Evolutionary conservation across 2,888 invertebrate species (phyloP).

Genomic region (Eurytoma adleriae): DNA sequence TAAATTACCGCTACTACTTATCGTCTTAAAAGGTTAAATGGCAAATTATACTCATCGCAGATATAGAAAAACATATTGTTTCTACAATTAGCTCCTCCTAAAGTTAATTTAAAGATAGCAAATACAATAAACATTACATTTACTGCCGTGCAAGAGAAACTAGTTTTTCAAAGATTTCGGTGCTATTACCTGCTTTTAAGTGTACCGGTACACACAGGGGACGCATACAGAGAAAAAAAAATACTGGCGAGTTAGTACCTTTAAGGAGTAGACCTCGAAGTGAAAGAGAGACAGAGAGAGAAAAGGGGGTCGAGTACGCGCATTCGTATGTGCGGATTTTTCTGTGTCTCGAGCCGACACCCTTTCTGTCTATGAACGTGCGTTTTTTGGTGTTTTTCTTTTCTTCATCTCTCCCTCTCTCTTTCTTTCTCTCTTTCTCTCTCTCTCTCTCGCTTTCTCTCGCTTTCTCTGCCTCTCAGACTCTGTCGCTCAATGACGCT

Average conservation of each 20-base stretch:
- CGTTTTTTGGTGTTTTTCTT: constrained; percentile 3
- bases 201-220: background rate
- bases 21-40: too few species aligned
- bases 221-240: background rate
- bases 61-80: background rate
- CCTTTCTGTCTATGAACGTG: constrained; percentile 13
- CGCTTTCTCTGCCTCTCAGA: constrained; percentile 3
- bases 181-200: constrained; percentile 5
- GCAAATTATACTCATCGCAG: too few species aligned
- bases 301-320: constrained; percentile 38
- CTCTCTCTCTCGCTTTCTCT: background rate
- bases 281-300: constrained; percentile 21
- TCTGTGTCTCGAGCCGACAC: background rate
- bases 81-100: background rate
- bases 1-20: too few species aligned
- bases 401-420: constrained; percentile 3
- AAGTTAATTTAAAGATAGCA: background rate
- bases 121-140: background rate
- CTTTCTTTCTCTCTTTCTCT: background rate
- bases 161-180: constrained; percentile 20
- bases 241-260: constrained; percentile 1
- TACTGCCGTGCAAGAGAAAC: background rate
- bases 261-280: background rate
- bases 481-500: constrained; percentile 6
- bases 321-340: constrained; percentile 19